Evolutionary conservation across 2,888 invertebrate genomes (phyloP).

Genomic region (Eupsilia transversa): DNA sequence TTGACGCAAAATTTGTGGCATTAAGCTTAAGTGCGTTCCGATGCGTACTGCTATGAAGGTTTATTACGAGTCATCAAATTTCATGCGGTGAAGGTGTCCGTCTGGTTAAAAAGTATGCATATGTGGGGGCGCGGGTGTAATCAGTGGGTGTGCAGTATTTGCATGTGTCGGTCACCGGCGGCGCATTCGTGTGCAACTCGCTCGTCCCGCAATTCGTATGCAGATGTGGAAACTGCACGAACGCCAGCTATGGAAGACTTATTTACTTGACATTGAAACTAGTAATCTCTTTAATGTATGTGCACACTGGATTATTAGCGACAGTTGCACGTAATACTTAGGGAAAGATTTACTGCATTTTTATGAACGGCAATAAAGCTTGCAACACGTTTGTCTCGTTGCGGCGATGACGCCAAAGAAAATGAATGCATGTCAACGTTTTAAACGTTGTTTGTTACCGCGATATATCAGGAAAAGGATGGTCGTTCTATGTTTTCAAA

Average conservation of each 20-base stretch:
- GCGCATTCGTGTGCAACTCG: constrained; percentile 68
- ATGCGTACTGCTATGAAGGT: constrained; percentile 40
- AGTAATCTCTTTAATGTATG: constrained; percentile 49
- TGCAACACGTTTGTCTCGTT: constrained; percentile 1
- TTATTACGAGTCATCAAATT: constrained; percentile 52
- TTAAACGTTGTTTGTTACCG: neutral
- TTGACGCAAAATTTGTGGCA: constrained; percentile 33
- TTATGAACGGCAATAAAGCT: constrained; percentile 33
- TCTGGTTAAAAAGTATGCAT: constrained; percentile 50
- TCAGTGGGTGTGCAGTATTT: constrained; percentile 70
- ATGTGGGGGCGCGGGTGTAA: constrained; percentile 51
- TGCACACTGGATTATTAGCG: constrained; percentile 45
- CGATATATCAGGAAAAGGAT: neutral
- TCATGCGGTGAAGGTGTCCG: constrained; percentile 46
- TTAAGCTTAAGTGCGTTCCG: constrained; percentile 37
- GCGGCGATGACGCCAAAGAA: constrained; percentile 8
- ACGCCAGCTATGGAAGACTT: constrained; percentile 59
- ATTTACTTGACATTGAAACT: constrained; percentile 67
- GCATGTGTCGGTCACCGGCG: constrained; percentile 72
- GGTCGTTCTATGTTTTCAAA: neutral
- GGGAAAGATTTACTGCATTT: constrained; percentile 30
- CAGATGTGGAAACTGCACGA: constrained; percentile 78
- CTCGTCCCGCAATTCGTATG: constrained; percentile 80
- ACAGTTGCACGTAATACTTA: constrained; percentile 45
- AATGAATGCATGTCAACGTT: neutral